Percentiles rank a stretch among this genome's conserved stretches.
phyloP scores from a whole-genome alignment of 2,888 invertebrate genomes.

The Cryptophagus acutangulus region DNA sequence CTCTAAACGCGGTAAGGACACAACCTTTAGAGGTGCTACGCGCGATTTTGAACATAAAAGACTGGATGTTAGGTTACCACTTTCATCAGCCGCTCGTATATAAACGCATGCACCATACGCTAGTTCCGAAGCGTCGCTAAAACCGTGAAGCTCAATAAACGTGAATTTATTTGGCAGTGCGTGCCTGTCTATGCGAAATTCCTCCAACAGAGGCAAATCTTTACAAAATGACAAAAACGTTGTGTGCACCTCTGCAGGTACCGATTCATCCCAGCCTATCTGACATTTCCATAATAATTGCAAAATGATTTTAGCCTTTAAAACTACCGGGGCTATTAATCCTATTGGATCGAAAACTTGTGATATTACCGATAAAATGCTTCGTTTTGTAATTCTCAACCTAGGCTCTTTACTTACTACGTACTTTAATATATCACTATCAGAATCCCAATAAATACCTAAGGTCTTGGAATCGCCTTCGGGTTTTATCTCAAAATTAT shows the following conservation, averaged over 20 bases:
- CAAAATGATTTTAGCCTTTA: constrained; percentile 9
- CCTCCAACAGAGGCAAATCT: too few relatives aligned
- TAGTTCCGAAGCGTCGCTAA: neutral
- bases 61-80: neutral
- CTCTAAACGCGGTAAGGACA: neutral
- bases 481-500: constrained; percentile 10
- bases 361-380: neutral
- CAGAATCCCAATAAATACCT: neutral
- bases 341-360: neutral
- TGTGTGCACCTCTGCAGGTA: neutral
- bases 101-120: neutral
- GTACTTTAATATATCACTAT: neutral
- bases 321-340: constrained; percentile 4
- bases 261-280: constrained; percentile 6
- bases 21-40: neutral
- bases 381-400: neutral
- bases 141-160: neutral
- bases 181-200: constrained; percentile 24
- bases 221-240: too few relatives aligned
- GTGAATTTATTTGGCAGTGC: too few relatives aligned
- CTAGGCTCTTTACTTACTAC: neutral
- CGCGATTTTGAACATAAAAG: neutral
- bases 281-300: constrained; percentile 12
- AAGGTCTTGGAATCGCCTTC: constrained; percentile 3
- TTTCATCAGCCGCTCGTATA: neutral